phyloP scores from a whole-genome alignment of 1,140 invertebrate species.

The Panonychus citri region DNA sequence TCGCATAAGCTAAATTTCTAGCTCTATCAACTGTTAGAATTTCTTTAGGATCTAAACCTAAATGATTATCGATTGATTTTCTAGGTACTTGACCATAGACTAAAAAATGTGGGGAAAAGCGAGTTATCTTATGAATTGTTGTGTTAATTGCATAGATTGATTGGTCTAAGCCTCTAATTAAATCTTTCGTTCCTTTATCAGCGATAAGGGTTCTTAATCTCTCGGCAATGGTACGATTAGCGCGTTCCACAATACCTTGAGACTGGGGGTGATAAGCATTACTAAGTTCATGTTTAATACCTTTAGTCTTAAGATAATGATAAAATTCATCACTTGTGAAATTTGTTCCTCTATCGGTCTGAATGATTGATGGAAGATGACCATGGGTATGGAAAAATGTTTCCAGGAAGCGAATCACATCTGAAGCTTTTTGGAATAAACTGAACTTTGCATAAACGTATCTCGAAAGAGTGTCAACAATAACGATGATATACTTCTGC shows the following conservation, averaged over 20 bases:
- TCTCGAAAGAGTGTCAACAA: not conserved
- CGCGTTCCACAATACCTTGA: slow-evolving; percentile 2
- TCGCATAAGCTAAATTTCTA: too few relatives aligned
- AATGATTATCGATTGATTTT: too few relatives aligned
- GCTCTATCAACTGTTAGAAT: too few relatives aligned
- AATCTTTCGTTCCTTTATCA: not conserved
- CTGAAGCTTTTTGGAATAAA: not conserved
- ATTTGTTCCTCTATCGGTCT: too few relatives aligned
- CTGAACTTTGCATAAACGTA: not conserved
- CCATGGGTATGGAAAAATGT: not conserved
- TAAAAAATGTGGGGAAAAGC: not conserved
- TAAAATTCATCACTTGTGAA: not conserved
- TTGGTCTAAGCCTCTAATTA: not conserved
- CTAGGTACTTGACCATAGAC: not conserved
- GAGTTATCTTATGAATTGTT: not conserved
- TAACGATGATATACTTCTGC: not conserved
- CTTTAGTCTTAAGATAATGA: not conserved
- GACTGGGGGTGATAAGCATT: not conserved
- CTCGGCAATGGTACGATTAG: slow-evolving; percentile 2
- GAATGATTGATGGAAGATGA: too few relatives aligned
- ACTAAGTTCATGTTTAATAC: not conserved
- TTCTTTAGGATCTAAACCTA: too few relatives aligned
- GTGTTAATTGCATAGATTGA: not conserved
- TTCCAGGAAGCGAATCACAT: not conserved
- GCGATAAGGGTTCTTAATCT: not conserved